phyloP scores from a whole-genome alignment of 2,797 vertebrate species.

The Scolopax rusticola region DNA sequence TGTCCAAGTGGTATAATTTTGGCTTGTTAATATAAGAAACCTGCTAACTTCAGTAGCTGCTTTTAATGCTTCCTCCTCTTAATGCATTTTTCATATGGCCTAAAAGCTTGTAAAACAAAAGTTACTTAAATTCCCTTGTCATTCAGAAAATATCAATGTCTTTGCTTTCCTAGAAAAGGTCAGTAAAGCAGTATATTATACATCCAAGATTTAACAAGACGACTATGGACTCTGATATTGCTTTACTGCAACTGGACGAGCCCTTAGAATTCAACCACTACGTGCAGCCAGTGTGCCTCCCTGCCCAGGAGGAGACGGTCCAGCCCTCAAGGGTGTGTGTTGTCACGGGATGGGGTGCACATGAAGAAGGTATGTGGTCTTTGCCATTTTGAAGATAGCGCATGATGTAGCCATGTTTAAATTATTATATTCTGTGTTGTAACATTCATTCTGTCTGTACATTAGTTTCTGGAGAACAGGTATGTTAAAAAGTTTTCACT shows the following conservation, averaged over 20 bases:
- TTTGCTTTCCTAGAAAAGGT: conserved; percentile 56
- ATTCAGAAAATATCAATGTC: neutral
- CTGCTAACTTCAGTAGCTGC: neutral
- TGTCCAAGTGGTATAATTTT: neutral
- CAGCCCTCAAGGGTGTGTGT: conserved; percentile 45
- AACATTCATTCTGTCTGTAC: neutral
- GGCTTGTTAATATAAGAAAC: neutral
- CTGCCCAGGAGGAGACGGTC: neutral
- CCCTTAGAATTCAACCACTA: conserved; percentile 44
- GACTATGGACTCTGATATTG: conserved; percentile 58
- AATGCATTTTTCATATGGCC: neutral
- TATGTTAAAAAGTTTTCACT: neutral
- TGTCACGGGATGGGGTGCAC: conserved; percentile 57
- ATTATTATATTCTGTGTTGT: neutral
- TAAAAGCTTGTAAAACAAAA: neutral
- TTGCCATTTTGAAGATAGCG: neutral
- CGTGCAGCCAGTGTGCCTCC: conserved; percentile 32
- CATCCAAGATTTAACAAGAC: conserved; percentile 69
- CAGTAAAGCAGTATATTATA: conserved; percentile 46
- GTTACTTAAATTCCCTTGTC: neutral
- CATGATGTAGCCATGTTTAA: neutral
- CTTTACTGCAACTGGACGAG: conserved; percentile 50
- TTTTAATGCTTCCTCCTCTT: neutral
- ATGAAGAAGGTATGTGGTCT: conserved; percentile 19
- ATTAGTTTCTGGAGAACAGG: neutral